Base-by-base conservation (phyloP, 2,797 vertebrate genomes). In the Clarias fuscus region DNA sequence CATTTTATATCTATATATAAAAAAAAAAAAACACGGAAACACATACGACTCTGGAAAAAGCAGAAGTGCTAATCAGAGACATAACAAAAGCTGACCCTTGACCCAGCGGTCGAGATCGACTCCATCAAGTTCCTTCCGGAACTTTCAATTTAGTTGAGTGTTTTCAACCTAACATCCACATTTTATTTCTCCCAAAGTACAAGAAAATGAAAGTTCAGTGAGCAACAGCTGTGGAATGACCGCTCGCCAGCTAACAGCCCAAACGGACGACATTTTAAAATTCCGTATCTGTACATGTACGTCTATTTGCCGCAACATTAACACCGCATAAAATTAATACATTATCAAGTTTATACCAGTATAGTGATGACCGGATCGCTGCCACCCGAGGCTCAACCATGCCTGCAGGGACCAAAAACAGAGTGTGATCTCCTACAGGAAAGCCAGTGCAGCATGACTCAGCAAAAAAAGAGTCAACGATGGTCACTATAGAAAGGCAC, bases 41-140 rank as follows among this genome's bases (percentile, higher is more conserved):
- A 27, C 40, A 53, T 58, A 64, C 1, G 3, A 20, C n/a, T 68
- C 33, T 22, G 24, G 73, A 59, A 71, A 78, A 82, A 70, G 87
- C 70, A 48, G 62, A 82, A 27, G 72, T 62, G 72, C 87, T 89
- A 73, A 88, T 89, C 84, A 87, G 86, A 87, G 75, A 27, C 61
- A 73, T 58, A 75, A 88, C 82, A 85, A 88, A 73, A 62, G 30
- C 85, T 86, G 65, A 88, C 77, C 68, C 22, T 76, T 73, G 87
- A 83, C 83, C 70, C 62, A 15, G 43, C 22, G 7, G 84, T 75
- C 85, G 76, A 83, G 70, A 86, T 72, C 6, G 65, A 73, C 79
- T 81, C 73, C 1, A 65, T 81, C 73, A 75, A 88, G 81, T 86
- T 79, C 56, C 78, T 84, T 76, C 72, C 67, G 83, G 33, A 80